Conservation (phyloP, 1,140 invertebrate species). For the Cotesia typhae region DNA sequence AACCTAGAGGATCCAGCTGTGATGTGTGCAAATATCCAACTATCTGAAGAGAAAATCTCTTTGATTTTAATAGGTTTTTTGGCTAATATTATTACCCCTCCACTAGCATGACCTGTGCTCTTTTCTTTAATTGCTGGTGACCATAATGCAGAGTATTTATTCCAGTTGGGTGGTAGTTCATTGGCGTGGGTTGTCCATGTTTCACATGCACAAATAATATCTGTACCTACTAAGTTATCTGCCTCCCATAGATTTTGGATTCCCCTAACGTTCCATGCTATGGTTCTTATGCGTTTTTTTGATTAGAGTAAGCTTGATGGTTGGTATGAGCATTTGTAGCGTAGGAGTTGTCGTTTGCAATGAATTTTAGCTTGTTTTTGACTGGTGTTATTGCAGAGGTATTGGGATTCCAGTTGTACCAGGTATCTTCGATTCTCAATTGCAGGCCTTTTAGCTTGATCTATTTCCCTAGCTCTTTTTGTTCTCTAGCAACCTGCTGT, state of each 20-base stretch:
- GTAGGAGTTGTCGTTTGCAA: neutral
- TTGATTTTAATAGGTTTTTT: too few relatives aligned
- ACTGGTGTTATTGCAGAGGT: too few relatives aligned
- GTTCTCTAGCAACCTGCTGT: too few relatives aligned
- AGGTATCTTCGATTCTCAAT: too few relatives aligned
- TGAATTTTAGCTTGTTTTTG: neutral
- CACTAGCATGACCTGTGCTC: slow-evolving; percentile 11
- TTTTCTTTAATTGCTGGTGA: slow-evolving; percentile 13
- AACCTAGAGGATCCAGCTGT: neutral
- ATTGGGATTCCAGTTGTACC: too few relatives aligned
- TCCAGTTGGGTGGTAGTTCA: neutral
- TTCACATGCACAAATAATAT: slow-evolving; percentile 14
- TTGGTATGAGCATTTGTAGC: neutral
- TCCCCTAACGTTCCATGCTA: slow-evolving; percentile 8
- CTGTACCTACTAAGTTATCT: neutral
- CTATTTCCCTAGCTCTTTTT: too few relatives aligned
- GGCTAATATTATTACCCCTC: slow-evolving; percentile 4
- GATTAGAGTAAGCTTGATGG: neutral
- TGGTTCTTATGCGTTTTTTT: slow-evolving; percentile 13
- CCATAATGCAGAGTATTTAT: neutral
- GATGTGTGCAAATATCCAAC: too few relatives aligned
- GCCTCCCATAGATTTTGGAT: neutral
- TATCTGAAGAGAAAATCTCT: too few relatives aligned
- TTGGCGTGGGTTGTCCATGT: slow-evolving; percentile 4
- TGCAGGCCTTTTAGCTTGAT: too few relatives aligned